Evolutionary conservation across 2,113 vertebrate species (phyloP), one percentile per base, ranked within the genome.

Genomic region (Ptychochromis oligacanthus): DNA sequence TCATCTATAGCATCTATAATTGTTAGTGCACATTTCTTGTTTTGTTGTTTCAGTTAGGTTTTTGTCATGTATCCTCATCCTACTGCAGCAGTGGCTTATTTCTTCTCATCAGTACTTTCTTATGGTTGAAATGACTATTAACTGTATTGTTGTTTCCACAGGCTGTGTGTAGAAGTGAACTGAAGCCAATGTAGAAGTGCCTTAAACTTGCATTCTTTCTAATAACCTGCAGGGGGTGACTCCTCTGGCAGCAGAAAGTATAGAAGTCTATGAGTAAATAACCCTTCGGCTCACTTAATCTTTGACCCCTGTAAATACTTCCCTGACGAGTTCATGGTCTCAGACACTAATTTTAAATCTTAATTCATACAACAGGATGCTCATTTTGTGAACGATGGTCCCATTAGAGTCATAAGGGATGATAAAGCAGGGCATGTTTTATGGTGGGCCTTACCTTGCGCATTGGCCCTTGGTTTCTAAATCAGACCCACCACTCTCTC

Each of bases 391-490:
- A 64, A 38, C 1, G 38, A 7, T 1, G 0, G 4, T 20, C 60
- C n/a, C 20, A 14, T 38, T 62, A 40, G 34, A 64, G 34, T 64
- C 13, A 40, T 18, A 3, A 40, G 36, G 7, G n/a, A 40, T 1
- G 36, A 64, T 40, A 64, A 64, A 64, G n/a, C n/a, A 14, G 61
- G 61, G 34, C 61, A 1, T 64, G 36, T 64, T 64, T 64, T 22
- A 64, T 40, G 20, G 22, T 64, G 34, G 1, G 22, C 0, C 0
- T 64, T 64, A 40, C 3, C 20, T 0, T 22, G 6, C 11, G 0
- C 13, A 38, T 34, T 0, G 20, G 38, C 18, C 9, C 34, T 64
- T 34, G 8, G 61, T 64, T 64, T 64, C 22, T 40, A 64, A 40
- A 5, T 34, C 31, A 34, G 61, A 64, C 8, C 61, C 34, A 64